Conservation (phyloP, 2,888 invertebrate species). For the Xestia xanthographa region DNA sequence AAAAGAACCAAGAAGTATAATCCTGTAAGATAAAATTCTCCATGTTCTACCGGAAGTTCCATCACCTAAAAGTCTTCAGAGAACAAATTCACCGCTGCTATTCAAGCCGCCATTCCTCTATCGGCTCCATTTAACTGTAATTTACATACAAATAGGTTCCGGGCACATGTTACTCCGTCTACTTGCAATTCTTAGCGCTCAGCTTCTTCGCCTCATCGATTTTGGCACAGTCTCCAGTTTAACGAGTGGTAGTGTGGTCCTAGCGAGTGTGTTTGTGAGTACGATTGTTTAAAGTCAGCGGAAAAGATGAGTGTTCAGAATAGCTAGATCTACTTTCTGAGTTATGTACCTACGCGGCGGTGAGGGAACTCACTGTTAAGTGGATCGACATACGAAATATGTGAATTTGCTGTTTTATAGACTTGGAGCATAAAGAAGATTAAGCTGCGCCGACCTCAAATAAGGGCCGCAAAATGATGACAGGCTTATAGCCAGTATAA, state of each 20-base stretch:
- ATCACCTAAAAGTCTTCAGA: not conserved
- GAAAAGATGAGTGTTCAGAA: not conserved
- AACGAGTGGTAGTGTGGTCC: not conserved
- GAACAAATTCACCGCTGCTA: not conserved
- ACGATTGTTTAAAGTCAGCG: not conserved
- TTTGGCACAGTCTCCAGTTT: slow-evolving; percentile 39
- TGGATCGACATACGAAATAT: not conserved
- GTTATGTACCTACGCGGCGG: not conserved
- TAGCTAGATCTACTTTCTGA: not conserved
- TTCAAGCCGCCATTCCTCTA: not conserved
- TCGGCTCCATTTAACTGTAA: slow-evolving; percentile 8
- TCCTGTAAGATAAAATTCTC: not conserved
- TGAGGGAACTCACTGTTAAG: no score
- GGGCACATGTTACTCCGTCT: slow-evolving; percentile 11
- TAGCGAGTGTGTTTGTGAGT: not conserved
- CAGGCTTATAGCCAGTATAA: not conserved
- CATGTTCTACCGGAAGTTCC: not conserved
- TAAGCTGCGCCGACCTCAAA: not conserved
- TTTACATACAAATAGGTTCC: slow-evolving; percentile 33
- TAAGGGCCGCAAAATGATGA: not conserved
- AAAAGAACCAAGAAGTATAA: not conserved
- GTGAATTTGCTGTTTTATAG: not conserved
- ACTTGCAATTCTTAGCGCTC: slow-evolving; percentile 8
- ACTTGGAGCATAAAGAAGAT: not conserved
- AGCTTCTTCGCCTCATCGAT: slow-evolving; percentile 33